Base-by-base conservation (phyloP, 2,888 invertebrate genomes). In the Agrotis clavis region DNA sequence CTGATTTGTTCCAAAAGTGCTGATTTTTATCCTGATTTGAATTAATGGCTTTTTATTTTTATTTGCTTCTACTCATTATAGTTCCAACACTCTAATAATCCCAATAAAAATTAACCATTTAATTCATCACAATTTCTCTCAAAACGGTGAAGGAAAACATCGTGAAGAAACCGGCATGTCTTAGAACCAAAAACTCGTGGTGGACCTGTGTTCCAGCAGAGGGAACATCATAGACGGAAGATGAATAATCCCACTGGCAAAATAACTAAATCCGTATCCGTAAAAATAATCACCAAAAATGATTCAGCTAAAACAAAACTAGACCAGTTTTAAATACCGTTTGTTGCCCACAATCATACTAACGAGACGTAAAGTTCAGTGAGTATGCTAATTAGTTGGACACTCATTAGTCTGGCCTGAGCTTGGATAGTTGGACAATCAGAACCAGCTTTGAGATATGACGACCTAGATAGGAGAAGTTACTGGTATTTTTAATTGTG, bases 311-410 rank as follows among this genome's bases (percentile, higher is more conserved):
- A 30, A 50, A 53, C 14, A 57, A 57, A 35, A 57, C 35, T 67
- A 67, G 62, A 57, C 67, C 56, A 68, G 73, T 75, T 63, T 18
- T 47, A 53, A 71, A 73, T 78, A 75, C 72, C 18, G 71, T 64
- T 62, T 64, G 56, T 63, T 62, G 50, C n/a, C n/a, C 13, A 66
- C 50, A 57, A 62, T 59, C 41, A 62, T 35, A 71, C n/a, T 21
- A 60, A 53, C 25, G 18, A 61, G 30, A 59, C 19, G 1, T 67
- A 83, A 85, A 85, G 85, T 74, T 85, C 69, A 85, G 87, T 76
- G 59, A 25, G 86, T 85, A 84, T 84, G 87, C 47, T 79, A 85
- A 84, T 86, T 9, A 81, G 59, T 21, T 53, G 21, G 51, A 14
- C n/a, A 14, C 18, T 77, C 48, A 63, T 85, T 71, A 73, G 67